These are phyloP conservation scores for Cotesia typhae DNA, from an alignment of 1,140 invertebrate species.

Conservation along the genomic window DNA sequence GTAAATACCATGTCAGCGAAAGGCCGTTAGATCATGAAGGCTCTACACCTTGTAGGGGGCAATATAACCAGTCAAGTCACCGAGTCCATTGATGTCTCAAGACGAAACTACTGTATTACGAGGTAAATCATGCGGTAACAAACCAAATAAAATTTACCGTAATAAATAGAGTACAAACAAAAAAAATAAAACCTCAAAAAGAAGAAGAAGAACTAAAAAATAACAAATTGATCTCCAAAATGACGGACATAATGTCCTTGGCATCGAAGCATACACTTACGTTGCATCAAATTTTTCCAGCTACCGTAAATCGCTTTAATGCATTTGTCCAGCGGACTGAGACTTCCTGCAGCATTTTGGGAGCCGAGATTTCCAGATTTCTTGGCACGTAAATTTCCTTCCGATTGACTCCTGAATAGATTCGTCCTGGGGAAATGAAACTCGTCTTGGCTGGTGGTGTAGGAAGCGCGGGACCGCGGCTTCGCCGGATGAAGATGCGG, in stretches of 20 bases:
- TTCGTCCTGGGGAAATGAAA: constrained; percentile 38
- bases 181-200: too few relatives aligned
- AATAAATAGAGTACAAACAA: background rate
- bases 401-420: constrained; percentile 62
- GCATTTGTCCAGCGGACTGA: constrained; percentile 61
- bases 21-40: too few relatives aligned
- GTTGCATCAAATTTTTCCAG: constrained; percentile 65
- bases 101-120: background rate
- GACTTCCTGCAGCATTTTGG: constrained; percentile 27
- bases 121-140: background rate
- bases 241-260: background rate
- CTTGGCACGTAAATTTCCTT: constrained; percentile 57
- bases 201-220: too few relatives aligned
- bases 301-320: constrained; percentile 65
- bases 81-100: too few relatives aligned
- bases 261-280: constrained; percentile 54
- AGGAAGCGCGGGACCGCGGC: constrained; percentile 28
- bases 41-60: too few relatives aligned
- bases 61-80: too few relatives aligned
- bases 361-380: constrained; percentile 19
- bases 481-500: background rate
- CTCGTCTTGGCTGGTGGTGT: constrained; percentile 35
- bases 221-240: too few relatives aligned
- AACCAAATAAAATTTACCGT: too few relatives aligned
- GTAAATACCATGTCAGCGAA: too few relatives aligned